Conservation (phyloP, 1,140 invertebrate genomes). For the Acromyrmex charruanus region DNA sequence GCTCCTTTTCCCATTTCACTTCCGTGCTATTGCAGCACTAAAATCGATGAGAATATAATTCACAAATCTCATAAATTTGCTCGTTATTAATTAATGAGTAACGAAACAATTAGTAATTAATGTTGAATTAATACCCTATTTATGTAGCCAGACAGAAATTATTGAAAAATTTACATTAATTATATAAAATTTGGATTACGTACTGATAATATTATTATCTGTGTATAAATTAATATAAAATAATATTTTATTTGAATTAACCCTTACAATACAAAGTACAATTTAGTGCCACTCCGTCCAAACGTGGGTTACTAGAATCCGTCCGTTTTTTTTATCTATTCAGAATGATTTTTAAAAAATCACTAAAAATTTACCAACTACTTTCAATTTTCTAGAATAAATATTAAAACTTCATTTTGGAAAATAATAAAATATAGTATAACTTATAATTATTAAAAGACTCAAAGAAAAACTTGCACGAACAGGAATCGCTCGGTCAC, state of each 20-base stretch:
- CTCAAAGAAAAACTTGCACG: no score
- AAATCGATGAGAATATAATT: not conserved
- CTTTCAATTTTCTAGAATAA: no score
- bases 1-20: constrained; percentile 6
- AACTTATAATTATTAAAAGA: no score
- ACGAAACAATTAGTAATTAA: not conserved
- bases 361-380: no score
- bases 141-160: not conserved
- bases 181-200: not conserved
- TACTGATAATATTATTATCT: not conserved
- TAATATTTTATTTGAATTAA: not conserved
- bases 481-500: no score
- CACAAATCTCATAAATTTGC: not conserved
- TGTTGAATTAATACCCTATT: not conserved
- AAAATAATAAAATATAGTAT: no score
- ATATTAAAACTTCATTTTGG: no score
- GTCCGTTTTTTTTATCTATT: no score
- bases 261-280: no score
- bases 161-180: not conserved
- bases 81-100: constrained; percentile 5
- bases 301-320: no score
- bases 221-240: not conserved
- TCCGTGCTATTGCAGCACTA: not conserved
- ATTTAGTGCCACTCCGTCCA: no score
- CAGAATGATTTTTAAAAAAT: no score